Conservation (phyloP, 2,888 invertebrate genomes). For the Stomorhina lunata region DNA sequence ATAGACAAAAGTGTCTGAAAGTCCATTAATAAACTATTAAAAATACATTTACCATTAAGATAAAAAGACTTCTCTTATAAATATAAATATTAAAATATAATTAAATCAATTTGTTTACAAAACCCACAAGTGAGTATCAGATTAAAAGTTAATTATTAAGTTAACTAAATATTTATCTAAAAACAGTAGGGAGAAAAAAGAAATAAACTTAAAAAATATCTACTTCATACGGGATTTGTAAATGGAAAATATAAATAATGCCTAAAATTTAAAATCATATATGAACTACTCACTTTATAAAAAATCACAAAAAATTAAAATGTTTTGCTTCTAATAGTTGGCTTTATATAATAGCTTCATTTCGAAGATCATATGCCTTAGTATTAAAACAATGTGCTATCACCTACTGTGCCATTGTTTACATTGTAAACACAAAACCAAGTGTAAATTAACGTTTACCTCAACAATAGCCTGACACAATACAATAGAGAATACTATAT, state of each 20-base stretch:
- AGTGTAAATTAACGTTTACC: constrained; percentile 1
- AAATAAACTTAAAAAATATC: too few relatives aligned
- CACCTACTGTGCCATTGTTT: not conserved
- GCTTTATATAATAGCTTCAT: too few relatives aligned
- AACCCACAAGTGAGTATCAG: not conserved
- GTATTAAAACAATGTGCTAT: too few relatives aligned
- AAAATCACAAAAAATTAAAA: not conserved
- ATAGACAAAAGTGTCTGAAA: not conserved
- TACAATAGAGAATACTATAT: constrained; percentile 34
- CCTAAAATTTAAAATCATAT: too few relatives aligned
- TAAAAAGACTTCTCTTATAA: not conserved
- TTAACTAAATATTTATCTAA: not conserved
- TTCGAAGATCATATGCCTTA: too few relatives aligned
- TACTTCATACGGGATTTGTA: too few relatives aligned
- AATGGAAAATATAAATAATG: too few relatives aligned
- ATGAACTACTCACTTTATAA: too few relatives aligned
- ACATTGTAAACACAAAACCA: not conserved
- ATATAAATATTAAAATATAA: constrained; percentile 12
- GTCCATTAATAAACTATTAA: constrained; percentile 16
- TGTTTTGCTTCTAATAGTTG: not conserved
- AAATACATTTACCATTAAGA: not conserved
- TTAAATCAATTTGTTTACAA: constrained; percentile 13
- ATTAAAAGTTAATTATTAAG: constrained; percentile 9
- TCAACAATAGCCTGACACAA: constrained; percentile 10
- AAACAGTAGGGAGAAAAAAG: not conserved